Base-by-base conservation (phyloP, 2,113 vertebrate species). In the Alligator sinensis region DNA sequence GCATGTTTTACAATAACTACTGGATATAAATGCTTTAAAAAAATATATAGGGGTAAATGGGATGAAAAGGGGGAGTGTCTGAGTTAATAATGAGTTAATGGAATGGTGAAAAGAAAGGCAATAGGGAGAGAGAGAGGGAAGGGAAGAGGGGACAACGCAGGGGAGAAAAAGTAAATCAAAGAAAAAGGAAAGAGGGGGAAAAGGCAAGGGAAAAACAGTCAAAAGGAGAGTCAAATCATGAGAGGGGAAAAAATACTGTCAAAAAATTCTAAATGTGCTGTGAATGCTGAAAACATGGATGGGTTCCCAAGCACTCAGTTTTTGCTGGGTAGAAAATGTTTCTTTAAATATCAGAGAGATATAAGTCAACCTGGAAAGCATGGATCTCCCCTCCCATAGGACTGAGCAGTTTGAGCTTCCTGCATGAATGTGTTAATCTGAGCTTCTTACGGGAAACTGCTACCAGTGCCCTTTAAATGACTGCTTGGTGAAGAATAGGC, bases 181-280 rank as follows among this genome's bases (percentile, higher is more conserved):
- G 25, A 19, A 34, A 28, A 58, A 21, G 61, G 34, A 70, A 86
- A 19, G 9, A 28, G 9, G 18, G 47, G 11, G 62, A 76, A 89
- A 89, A 54, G 16, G 4, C 54, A 47, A 47, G 47, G 47, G 47
- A 47, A 47, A 47, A 9, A 47, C 47, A 47, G 47, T 47, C 38
- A 38, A 38, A 38, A 38, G 38, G 38, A 38, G 38, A 38, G 38
- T 38, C 47, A 47, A 47, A 47, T 47, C 47, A 47, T 47, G 47
- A 9, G 47, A 47, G 47, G 47, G 47, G 47, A 47, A 84, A 81
- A 47, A 10, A 11, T 7, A 22, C 4, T 58, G 25, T 61, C 55
- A 66, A 22, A 86, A 82, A 28, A 2, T 85, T 63, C 85, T 34
- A 85, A 34, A n/a, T 1, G 6, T 2, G 0, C 30, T 0, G 0